Evolutionary conservation across 2,888 invertebrate genomes (phyloP), one percentile per base, ranked within the genome.

Genomic region (Chydorus sphaericus): DNA sequence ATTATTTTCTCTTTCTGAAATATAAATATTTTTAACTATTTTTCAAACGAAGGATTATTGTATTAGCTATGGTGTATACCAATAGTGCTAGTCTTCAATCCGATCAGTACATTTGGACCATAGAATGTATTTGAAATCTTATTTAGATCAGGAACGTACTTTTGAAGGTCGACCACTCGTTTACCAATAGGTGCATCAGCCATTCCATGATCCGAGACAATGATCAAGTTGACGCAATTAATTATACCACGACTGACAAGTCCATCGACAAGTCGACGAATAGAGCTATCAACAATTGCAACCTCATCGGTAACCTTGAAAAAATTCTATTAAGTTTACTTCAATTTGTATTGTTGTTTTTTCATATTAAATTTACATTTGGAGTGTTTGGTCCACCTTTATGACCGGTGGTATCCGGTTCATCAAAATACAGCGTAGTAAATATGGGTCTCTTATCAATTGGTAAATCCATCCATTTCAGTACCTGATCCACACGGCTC

Each of bases 191-290:
- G 50, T 16, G 55, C 31, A n/a, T 37, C 31, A 2, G 60, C 59
- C 62, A 61, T 62, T 66, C 67, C 67, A 59, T 67, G 67, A 57
- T 67, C 67, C 1, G 67, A 64, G 5, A 67, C 53, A 29, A 67
- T 54, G 11, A 68, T 60, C 3, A 67, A 44, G 60, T 67, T 67
- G 10, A 68, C 62, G 56, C 66, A 67, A 26, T 62, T 61, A 14
- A 62, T 36, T 18, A 66, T 58, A 16, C 61, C 61, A 33, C 61
- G 53, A 2, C 56, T 44, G 48, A 63, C 62, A 55, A 67, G 60
- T 16, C 64, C 63, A 7, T 58, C 50, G 52, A 65, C 58, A 28
- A 67, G 57, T 37, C 59, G 61, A 48, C 60, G 62, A 16, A 67
- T 60, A 61, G 65, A 60, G 1, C 59, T 51, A 59, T 67, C 67